Evolutionary conservation across 2,113 vertebrate species (phyloP).

Genomic region (Pachypanchax playfairii): DNA sequence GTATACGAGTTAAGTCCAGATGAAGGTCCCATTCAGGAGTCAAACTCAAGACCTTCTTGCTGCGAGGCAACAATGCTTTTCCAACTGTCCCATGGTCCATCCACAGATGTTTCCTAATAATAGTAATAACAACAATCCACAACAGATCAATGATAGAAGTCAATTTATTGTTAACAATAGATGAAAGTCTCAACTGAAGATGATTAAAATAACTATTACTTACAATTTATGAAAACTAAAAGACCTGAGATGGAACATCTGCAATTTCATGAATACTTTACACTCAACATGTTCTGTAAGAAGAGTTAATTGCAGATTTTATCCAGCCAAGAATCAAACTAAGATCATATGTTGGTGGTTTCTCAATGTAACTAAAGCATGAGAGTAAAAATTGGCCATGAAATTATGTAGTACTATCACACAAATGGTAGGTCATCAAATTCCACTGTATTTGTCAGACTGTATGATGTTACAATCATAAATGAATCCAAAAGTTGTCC

Average conservation of each 20-base stretch:
- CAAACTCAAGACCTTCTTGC: too few relatives aligned
- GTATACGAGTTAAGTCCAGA: too few relatives aligned
- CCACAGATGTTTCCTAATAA: too few relatives aligned
- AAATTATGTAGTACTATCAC: conserved; percentile 50
- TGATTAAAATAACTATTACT: conserved; percentile 37
- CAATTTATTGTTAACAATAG: conserved; percentile 56
- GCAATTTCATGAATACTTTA: conserved; percentile 13
- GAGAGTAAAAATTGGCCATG: conserved; percentile 32
- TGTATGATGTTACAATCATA: conserved; percentile 68
- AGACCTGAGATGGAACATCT: conserved; percentile 41
- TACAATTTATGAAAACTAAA: conserved; percentile 38
- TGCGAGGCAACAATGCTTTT: too few relatives aligned
- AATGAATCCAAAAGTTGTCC: conserved; percentile 47
- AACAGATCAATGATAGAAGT: conserved; percentile 33
- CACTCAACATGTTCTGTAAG: conserved; percentile 1
- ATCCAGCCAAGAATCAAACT: neutral
- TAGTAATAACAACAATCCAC: neutral
- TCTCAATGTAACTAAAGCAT: conserved; percentile 16
- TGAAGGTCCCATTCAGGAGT: too few relatives aligned
- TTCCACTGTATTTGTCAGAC: conserved; percentile 44
- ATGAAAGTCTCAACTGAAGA: conserved; percentile 31
- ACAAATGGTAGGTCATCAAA: conserved; percentile 45
- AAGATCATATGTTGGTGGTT: too few relatives aligned
- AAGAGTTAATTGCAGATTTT: neutral
- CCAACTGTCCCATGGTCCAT: too few relatives aligned